These are phyloP conservation scores for Tachystola acroxantha DNA, from an alignment of 2,888 invertebrate species.

Conservation along the genomic window DNA sequence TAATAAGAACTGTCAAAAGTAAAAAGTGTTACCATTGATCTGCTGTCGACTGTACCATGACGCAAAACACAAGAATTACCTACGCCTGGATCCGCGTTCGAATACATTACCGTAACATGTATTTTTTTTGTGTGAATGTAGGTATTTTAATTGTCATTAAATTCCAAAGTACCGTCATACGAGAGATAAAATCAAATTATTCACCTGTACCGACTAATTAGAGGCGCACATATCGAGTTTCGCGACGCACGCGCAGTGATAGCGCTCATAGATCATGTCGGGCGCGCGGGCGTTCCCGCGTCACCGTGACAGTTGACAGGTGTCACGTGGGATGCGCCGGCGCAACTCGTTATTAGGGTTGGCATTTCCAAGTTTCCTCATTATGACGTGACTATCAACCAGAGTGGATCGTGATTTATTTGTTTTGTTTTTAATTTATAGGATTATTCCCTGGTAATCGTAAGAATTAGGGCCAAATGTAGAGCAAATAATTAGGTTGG, in stretches of 20 bases:
- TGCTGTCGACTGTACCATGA: too few species aligned
- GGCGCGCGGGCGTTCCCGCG: slow-evolving; percentile 61
- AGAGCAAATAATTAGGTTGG: too few species aligned
- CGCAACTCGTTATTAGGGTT: slow-evolving; percentile 41
- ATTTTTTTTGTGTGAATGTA: too few species aligned
- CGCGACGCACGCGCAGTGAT: slow-evolving; percentile 44
- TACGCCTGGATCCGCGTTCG: too few species aligned
- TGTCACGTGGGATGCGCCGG: slow-evolving; percentile 62
- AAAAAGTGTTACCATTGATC: too few species aligned
- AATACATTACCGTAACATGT: too few species aligned
- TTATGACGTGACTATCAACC: slow-evolving; percentile 13
- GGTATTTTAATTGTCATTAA: not conserved
- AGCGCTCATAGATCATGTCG: slow-evolving; percentile 51
- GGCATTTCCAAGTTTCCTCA: not conserved
- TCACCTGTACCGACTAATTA: slow-evolving; percentile 42
- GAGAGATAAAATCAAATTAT: slow-evolving; percentile 15
- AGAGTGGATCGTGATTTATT: too few species aligned
- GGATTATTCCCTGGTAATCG: too few species aligned
- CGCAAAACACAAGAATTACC: too few species aligned
- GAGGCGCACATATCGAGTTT: slow-evolving; percentile 59
- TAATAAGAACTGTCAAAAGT: too few species aligned
- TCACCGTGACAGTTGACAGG: slow-evolving; percentile 67
- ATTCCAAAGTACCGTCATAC: not conserved
- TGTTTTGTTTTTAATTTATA: too few species aligned
- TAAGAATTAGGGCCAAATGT: too few species aligned